Evolutionary conservation across 2,113 vertebrate species (phyloP).

Genomic region (Athene cunicularia): DNA sequence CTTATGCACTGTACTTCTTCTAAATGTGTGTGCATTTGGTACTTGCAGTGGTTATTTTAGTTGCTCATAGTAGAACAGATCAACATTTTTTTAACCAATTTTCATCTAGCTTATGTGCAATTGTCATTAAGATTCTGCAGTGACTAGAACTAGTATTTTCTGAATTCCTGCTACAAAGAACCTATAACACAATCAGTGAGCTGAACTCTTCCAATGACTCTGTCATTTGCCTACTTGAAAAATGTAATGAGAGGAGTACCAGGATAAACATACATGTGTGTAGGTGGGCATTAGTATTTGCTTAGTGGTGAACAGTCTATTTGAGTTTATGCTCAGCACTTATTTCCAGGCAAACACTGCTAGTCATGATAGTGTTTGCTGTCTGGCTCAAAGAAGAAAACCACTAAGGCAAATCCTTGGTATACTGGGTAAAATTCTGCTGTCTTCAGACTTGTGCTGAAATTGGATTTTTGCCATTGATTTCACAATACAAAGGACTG

Average conservation of each 20-base stretch:
- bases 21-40: background rate
- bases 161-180: background rate
- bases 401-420: background rate
- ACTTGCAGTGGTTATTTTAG: background rate
- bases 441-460: background rate
- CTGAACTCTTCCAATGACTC: background rate
- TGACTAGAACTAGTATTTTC: background rate
- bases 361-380: background rate
- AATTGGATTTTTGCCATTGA: background rate
- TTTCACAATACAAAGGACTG: background rate
- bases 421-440: background rate
- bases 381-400: background rate
- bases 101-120: background rate
- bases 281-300: background rate
- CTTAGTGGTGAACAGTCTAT: background rate
- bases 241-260: background rate
- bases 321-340: background rate
- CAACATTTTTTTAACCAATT: background rate
- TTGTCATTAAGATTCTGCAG: background rate
- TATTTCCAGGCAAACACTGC: background rate
- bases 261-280: background rate
- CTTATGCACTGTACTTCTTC: background rate
- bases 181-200: background rate
- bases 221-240: background rate
- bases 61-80: background rate